phyloP scores from a whole-genome alignment of 1,140 invertebrate genomes.

The Chionoecetes opilio region DNA sequence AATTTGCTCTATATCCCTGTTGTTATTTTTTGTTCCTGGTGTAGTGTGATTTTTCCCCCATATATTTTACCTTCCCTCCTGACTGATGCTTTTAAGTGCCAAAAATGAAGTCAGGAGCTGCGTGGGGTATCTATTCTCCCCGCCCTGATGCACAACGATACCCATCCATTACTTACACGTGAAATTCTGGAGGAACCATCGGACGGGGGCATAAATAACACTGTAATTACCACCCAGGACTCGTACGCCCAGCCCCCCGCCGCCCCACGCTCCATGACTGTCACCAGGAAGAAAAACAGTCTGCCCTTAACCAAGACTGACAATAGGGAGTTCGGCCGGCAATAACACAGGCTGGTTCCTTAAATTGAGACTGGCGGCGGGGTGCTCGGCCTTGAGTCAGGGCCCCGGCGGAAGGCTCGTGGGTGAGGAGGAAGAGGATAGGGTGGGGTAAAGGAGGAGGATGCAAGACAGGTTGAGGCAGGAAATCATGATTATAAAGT shows the following conservation, averaged over 20 bases:
- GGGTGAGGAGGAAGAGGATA: not conserved
- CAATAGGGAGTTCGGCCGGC: not conserved
- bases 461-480: too few relatives aligned
- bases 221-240: not conserved
- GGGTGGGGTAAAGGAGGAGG: not conserved
- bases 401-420: not conserved
- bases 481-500: too few relatives aligned
- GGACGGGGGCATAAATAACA: not conserved
- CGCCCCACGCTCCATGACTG: not conserved
- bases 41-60: not conserved
- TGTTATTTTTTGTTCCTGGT: too few relatives aligned
- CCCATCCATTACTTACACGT: not conserved
- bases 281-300: not conserved
- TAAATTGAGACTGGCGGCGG: too few relatives aligned
- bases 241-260: not conserved
- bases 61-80: too few relatives aligned
- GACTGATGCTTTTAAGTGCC: too few relatives aligned
- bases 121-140: too few relatives aligned
- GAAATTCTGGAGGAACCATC: not conserved
- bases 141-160: too few relatives aligned
- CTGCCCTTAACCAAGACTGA: not conserved
- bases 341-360: not conserved
- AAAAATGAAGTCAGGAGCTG: too few relatives aligned
- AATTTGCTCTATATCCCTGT: too few relatives aligned
- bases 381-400: not conserved